Percentiles rank a stretch among this genome's conserved stretches.
Evolutionary conservation across 2,888 invertebrate species (phyloP).

Genomic region (Aleiodes alternator): DNA sequence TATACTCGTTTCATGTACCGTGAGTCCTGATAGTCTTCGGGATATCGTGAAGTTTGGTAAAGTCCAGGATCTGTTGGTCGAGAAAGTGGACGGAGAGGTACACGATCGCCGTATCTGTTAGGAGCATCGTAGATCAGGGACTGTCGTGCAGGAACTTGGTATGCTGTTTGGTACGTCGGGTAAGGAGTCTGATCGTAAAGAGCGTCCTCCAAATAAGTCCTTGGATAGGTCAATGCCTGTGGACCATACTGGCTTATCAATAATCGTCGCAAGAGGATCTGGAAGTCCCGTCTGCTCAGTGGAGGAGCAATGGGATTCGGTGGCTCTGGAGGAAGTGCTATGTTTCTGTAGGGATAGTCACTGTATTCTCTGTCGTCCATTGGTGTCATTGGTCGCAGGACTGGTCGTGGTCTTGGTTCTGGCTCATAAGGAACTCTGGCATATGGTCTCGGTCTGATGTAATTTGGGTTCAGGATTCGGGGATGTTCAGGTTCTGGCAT

Average conservation of each 20-base stretch:
- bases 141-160: slow-evolving; percentile 65
- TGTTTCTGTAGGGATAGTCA: slow-evolving; percentile 66
- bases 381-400: slow-evolving; percentile 60
- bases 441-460: slow-evolving; percentile 61
- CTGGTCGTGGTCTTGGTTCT: slow-evolving; percentile 59
- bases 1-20: slow-evolving; percentile 70
- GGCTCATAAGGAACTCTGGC: slow-evolving; percentile 63
- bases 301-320: slow-evolving; percentile 81
- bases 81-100: slow-evolving; percentile 63
- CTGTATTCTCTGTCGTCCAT: slow-evolving; percentile 65
- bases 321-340: slow-evolving; percentile 75
- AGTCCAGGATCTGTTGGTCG: slow-evolving; percentile 53
- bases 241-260: slow-evolving; percentile 79
- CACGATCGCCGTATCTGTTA: slow-evolving; percentile 66
- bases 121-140: slow-evolving; percentile 57
- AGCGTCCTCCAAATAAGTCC: slow-evolving; percentile 71
- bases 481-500: slow-evolving; percentile 61
- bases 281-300: slow-evolving; percentile 84
- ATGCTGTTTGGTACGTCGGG: slow-evolving; percentile 75
- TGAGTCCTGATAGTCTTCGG: slow-evolving; percentile 67
- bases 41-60: slow-evolving; percentile 67
- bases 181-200: slow-evolving; percentile 72
- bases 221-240: slow-evolving; percentile 70
- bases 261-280: slow-evolving; percentile 81
- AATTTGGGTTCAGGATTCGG: slow-evolving; percentile 59